These are phyloP conservation scores for Alectoris magna DNA, from an alignment of 2,797 vertebrate species.

Conservation along the genomic window DNA sequence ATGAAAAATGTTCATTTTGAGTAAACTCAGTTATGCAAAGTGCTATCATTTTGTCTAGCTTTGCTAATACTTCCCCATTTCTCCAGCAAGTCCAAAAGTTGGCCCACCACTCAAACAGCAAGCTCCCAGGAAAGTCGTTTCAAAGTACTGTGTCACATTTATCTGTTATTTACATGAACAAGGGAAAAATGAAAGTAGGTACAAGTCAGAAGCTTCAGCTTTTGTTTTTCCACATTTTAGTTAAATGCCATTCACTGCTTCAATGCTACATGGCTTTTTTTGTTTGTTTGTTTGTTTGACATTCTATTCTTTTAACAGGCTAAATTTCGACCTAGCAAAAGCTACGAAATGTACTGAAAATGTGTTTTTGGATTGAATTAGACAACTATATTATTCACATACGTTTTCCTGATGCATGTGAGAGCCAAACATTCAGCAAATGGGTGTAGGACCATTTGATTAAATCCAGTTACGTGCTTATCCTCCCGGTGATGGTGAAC, in stretches of 20 bases:
- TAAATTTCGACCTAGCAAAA: not conserved
- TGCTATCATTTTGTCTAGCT: not conserved
- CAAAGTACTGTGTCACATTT: not conserved
- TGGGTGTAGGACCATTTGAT: not conserved
- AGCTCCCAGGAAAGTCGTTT: not conserved
- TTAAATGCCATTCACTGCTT: not conserved
- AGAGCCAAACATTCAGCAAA: not conserved
- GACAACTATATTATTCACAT: not conserved
- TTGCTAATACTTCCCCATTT: not conserved
- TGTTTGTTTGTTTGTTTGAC: not conserved
- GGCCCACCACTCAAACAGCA: not conserved
- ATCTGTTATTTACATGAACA: not conserved
- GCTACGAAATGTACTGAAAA: not conserved
- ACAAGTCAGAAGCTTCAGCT: not conserved
- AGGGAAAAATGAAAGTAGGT: not conserved
- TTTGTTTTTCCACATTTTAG: not conserved
- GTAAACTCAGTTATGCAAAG: not conserved
- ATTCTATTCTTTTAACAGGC: not conserved
- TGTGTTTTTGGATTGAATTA: not conserved
- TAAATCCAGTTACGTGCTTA: not conserved
- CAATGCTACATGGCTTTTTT: not conserved
- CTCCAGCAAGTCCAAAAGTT: not conserved
- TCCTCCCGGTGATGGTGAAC: not conserved
- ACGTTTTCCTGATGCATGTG: not conserved
- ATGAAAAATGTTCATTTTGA: not conserved